phyloP scores from a whole-genome alignment of 1,140 invertebrate species.

The Pentalonia nigronervosa region DNA sequence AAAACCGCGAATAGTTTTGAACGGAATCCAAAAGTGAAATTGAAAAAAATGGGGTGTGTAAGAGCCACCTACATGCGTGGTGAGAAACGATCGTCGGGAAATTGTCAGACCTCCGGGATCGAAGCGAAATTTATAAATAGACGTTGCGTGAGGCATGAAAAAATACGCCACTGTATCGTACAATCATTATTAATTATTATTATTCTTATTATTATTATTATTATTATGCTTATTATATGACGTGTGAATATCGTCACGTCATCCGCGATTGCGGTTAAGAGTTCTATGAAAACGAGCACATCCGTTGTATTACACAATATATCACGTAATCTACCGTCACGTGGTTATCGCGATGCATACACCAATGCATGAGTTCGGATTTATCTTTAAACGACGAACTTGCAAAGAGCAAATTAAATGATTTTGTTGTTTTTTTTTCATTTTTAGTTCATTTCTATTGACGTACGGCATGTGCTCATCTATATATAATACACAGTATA shows the following conservation, averaged over 20 bases:
- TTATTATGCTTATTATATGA: background rate
- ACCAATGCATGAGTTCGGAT: background rate
- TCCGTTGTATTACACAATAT: background rate
- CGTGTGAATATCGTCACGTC: background rate
- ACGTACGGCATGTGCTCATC: background rate
- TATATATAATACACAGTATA: background rate
- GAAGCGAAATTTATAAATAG: background rate
- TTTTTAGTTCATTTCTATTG: background rate
- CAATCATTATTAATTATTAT: background rate
- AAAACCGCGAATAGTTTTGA: background rate
- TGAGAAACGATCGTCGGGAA: background rate
- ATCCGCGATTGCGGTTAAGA: background rate
- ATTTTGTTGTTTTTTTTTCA: background rate
- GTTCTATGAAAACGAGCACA: background rate
- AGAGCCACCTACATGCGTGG: background rate
- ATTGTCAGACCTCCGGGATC: background rate
- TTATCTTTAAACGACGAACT: background rate
- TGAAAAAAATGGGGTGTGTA: background rate
- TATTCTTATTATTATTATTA: no score
- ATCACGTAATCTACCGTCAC: background rate
- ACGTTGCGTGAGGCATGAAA: background rate
- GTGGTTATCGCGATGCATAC: background rate
- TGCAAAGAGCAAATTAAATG: background rate
- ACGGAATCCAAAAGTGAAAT: background rate
- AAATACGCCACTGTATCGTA: background rate